Percentiles rank a stretch among this genome's conserved stretches.
These are phyloP conservation scores for Eueremaeus valkanovi DNA, from an alignment of 2,888 invertebrate genomes.

Conservation along the genomic window DNA sequence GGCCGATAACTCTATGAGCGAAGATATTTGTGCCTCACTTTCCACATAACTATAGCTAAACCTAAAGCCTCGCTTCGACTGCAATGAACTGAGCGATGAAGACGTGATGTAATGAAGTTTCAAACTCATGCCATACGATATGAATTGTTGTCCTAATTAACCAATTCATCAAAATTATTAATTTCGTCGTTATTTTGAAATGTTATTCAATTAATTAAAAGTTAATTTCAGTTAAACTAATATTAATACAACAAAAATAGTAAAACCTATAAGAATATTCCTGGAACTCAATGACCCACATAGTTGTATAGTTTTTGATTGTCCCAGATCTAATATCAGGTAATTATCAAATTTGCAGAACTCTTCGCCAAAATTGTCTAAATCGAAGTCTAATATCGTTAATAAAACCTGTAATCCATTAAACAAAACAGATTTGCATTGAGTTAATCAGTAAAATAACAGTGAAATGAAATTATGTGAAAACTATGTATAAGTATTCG, in stretches of 20 bases:
- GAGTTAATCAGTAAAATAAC: background rate
- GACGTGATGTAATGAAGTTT: constrained; percentile 23
- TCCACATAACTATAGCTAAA: constrained; percentile 32
- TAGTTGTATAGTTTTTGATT: constrained; percentile 14
- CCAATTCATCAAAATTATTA: no score
- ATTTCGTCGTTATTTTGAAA: background rate
- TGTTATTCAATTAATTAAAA: no score
- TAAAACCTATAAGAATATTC: constrained; percentile 11
- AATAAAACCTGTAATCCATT: constrained; percentile 34
- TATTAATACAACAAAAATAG: background rate
- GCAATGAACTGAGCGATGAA: constrained; percentile 4
- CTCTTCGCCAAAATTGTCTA: constrained; percentile 2
- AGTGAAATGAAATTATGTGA: no score
- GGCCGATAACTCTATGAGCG: constrained; percentile 53
- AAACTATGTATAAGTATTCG: no score
- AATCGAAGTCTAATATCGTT: constrained; percentile 35
- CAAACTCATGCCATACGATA: constrained; percentile 33
- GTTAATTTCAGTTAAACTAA: background rate
- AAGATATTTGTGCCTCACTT: background rate
- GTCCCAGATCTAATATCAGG: constrained; percentile 18
- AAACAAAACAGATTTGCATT: background rate
- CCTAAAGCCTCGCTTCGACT: constrained; percentile 34
- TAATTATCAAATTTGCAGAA: constrained; percentile 21
- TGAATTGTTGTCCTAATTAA: constrained; percentile 37
- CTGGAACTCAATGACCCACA: constrained; percentile 35